Evolutionary conservation across 2,113 vertebrate species (phyloP).

Genomic region (Acanthochromis polyacanthus): DNA sequence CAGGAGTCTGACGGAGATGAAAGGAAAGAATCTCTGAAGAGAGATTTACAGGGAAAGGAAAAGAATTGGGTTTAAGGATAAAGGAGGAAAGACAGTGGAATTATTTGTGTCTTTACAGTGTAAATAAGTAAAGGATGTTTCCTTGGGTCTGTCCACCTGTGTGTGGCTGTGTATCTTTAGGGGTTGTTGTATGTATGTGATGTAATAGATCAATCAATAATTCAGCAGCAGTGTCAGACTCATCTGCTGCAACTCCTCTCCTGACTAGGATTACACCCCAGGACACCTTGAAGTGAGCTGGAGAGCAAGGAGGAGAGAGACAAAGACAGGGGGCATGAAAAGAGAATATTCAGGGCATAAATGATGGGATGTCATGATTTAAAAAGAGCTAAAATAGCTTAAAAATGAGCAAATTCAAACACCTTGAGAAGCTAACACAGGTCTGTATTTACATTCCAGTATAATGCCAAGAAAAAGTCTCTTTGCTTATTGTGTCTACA

Average conservation of each 20-base stretch:
- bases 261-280: conserved; percentile 61
- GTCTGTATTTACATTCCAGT: background rate
- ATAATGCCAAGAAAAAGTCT: background rate
- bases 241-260: conserved; percentile 56
- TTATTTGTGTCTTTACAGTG: background rate
- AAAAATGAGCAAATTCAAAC: conserved; percentile 14
- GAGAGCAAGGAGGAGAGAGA: conserved; percentile 20
- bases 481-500: background rate
- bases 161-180: conserved; percentile 33
- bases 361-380: background rate
- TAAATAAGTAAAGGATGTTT: conserved; percentile 16
- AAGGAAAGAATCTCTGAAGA: conserved; percentile 50
- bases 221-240: conserved; percentile 70
- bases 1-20: conserved; percentile 51
- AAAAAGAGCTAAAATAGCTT: background rate
- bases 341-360: conserved; percentile 1
- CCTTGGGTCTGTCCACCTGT: conserved; percentile 23
- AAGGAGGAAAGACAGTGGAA: background rate
- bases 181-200: conserved; percentile 56
- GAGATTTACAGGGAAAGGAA: conserved; percentile 32
- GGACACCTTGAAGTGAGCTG: conserved; percentile 65
- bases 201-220: conserved; percentile 79
- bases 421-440: background rate
- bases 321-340: conserved; percentile 27
- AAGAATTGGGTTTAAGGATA: conserved; percentile 28